Evolutionary conservation across 2,888 invertebrate species (phyloP).

Genomic region (Ischnura elegans): DNA sequence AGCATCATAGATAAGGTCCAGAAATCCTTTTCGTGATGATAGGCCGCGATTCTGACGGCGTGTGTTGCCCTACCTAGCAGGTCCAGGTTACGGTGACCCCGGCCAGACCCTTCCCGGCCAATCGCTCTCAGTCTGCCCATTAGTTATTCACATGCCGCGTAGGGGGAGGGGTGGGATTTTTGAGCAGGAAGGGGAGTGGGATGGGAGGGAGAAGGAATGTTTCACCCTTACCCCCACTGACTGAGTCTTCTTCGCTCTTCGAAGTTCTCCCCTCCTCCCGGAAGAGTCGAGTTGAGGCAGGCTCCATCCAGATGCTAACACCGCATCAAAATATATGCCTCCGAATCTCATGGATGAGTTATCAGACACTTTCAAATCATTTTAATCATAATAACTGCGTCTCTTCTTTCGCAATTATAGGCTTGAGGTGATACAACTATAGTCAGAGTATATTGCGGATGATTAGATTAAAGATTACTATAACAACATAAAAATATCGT

Average conservation of each 20-base stretch:
- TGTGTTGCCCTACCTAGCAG: neutral
- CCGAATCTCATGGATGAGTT: neutral
- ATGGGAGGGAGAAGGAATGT: neutral
- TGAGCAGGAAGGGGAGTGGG: neutral
- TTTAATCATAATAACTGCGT: too few species aligned
- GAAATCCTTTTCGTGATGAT: slow-evolving; percentile 42
- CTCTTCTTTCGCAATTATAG: too few species aligned
- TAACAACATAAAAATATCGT: too few species aligned
- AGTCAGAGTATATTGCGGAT: too few species aligned
- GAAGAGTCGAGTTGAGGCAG: slow-evolving; percentile 13
- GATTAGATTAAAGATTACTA: too few species aligned
- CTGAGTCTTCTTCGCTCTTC: neutral
- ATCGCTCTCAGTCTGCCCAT: neutral
- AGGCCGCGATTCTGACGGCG: neutral
- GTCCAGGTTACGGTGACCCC: neutral
- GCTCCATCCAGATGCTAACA: neutral
- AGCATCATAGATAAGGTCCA: neutral
- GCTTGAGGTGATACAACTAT: too few species aligned
- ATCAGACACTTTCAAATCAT: too few species aligned
- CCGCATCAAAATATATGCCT: neutral
- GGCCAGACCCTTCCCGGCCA: neutral
- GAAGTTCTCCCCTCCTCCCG: neutral
- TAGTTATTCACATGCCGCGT: slow-evolving; percentile 27
- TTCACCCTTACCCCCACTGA: neutral
- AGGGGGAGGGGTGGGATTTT: neutral